Evolutionary conservation across 2,113 vertebrate genomes (phyloP), one percentile per base, ranked within the genome.

Genomic region (Mixornis gularis): DNA sequence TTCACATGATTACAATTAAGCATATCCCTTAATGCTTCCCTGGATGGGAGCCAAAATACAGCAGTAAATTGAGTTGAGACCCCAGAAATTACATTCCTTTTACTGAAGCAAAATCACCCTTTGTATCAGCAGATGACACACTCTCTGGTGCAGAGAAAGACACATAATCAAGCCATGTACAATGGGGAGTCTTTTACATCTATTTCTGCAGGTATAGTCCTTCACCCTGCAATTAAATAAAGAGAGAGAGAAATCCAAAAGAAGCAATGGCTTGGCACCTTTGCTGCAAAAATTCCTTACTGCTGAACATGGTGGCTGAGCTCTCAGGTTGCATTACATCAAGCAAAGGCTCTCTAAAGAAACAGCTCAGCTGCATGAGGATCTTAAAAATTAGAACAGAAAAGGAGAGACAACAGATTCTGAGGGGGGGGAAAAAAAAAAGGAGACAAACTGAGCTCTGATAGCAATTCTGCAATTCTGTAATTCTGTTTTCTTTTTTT

Each of bases 1-100:
- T 73, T 91, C 95, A 59, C 78, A 62, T 85, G 80, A 51, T 93
- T 92, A 91, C 87, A 96, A 63, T 91, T 95, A 87, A 93, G 89
- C 10, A 4, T 85, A 85, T 68, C 89, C 85, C 48, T 93, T 96
- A 95, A 76, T 92, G 91, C 81, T 92, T 92, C 59, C 55, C 64
- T 93, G 95, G 89, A 82, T 70, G 21, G 11, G 36, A 87, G 84
- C 92, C 95, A 94, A 79, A 89, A 91, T 36, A 41, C 66, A 83
- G 63, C 70, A 92, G 70, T 48, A 69, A 94, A 87, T 21, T 85
- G 89, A 95, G 87, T 58, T 87, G 91, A 63, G 92, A 87, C 77
- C 55, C 32, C 73, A 95, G 91, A 96, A 96, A 95, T 66, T 77
- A 36, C 63, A 59, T 93, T 89, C 78, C 55, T 79, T 94, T 79